Evolutionary conservation across 2,888 invertebrate genomes (phyloP).

Genomic region (Acrobasis suavella): DNA sequence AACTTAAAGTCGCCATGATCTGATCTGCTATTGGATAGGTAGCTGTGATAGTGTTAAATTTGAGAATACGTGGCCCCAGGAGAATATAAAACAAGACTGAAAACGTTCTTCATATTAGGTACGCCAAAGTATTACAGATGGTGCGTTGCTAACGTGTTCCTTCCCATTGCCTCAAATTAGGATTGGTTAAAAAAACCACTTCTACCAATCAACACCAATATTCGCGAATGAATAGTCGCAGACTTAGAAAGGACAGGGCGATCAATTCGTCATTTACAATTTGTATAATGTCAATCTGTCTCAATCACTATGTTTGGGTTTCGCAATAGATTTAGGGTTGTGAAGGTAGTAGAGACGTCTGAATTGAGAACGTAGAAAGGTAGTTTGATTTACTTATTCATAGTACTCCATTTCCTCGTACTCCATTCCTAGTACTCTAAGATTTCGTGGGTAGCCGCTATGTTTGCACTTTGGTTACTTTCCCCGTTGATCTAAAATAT

Average conservation of each 20-base stretch:
- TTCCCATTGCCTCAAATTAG: slow-evolving; percentile 25
- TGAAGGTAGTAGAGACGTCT: not conserved
- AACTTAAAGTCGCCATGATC: too few species aligned
- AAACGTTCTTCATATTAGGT: too few species aligned
- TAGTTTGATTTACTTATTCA: too few species aligned
- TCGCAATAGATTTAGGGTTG: slow-evolving; percentile 21
- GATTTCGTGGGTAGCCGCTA: too few species aligned
- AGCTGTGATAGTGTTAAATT: too few species aligned
- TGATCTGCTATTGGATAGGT: too few species aligned
- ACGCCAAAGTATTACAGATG: slow-evolving; percentile 5
- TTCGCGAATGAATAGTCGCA: slow-evolving; percentile 48
- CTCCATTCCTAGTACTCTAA: too few species aligned
- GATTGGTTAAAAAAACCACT: slow-evolving; percentile 40
- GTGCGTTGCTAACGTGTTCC: slow-evolving; percentile 16
- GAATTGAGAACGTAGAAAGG: too few species aligned
- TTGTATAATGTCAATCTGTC: slow-evolving; percentile 77
- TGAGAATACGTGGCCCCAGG: too few species aligned
- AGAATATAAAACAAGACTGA: not conserved
- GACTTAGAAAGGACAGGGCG: slow-evolving; percentile 56
- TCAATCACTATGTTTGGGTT: slow-evolving; percentile 51
- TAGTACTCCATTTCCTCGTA: too few species aligned
- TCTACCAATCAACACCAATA: slow-evolving; percentile 59
- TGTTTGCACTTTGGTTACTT: too few species aligned
- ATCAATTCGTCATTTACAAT: slow-evolving; percentile 80
- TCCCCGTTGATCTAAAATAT: too few species aligned